A percentile compares a stretch with the other conserved stretches of the same genome.
phyloP scores from a whole-genome alignment of 2,797 vertebrate genomes.

The Falco peregrinus region DNA sequence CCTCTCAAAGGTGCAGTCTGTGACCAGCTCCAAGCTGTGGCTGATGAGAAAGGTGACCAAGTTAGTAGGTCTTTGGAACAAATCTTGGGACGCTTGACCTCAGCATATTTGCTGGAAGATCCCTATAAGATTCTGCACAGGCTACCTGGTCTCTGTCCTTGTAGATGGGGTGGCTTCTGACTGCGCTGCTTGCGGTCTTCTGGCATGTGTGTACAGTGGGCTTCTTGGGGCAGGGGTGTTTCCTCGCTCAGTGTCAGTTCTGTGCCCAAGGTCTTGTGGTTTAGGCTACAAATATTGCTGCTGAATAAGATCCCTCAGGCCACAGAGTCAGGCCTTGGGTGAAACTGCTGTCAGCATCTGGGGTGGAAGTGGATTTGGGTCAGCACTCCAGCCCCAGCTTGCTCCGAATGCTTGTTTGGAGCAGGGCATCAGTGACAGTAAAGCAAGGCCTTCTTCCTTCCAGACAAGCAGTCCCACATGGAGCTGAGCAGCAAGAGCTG shows the following conservation, averaged over 20 bases:
- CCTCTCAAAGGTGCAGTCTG: background rate
- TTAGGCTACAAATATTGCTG: background rate
- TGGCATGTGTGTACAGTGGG: background rate
- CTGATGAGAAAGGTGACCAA: background rate
- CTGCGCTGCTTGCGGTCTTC: background rate
- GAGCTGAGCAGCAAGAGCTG: background rate
- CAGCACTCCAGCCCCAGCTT: background rate
- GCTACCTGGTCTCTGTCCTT: background rate
- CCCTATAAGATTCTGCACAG: background rate
- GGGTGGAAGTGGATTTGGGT: background rate
- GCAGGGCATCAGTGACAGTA: background rate
- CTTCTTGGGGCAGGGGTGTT: background rate
- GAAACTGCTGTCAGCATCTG: background rate
- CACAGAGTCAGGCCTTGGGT: background rate
- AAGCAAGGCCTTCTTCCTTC: background rate
- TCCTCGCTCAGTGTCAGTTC: fast-evolving
- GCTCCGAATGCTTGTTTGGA: background rate
- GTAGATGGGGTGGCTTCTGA: background rate
- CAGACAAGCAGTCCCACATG: background rate
- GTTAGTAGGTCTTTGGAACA: background rate
- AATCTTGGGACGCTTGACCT: background rate
- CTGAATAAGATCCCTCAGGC: background rate
- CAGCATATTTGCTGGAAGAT: background rate
- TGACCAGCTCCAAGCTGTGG: background rate
- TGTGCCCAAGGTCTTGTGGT: background rate